Conservation (phyloP, 2,797 vertebrate species). For the Hafferia zeledoni region DNA sequence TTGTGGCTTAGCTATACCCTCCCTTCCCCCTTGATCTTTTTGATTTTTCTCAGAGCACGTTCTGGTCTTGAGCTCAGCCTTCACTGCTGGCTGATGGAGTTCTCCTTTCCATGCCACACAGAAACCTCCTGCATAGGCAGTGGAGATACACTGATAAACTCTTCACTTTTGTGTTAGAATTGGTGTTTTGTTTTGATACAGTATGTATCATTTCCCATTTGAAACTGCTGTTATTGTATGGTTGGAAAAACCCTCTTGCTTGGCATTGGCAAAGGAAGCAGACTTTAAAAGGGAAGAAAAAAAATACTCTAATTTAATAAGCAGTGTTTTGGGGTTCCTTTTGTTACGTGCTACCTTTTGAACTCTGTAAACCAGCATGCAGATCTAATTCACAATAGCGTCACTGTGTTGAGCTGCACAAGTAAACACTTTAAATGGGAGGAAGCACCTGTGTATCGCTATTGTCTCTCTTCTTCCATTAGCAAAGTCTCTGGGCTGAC, state of each 20-base stretch:
- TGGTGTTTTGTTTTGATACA: neutral
- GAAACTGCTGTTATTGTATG: slow-evolving; percentile 9
- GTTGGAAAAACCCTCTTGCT: slow-evolving; percentile 46
- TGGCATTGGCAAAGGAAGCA: slow-evolving; percentile 46
- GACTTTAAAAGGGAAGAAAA: slow-evolving; percentile 12
- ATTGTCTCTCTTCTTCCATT: slow-evolving; percentile 61
- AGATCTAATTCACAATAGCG: slow-evolving; percentile 25
- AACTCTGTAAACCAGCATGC: slow-evolving; percentile 29
- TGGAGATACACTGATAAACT: neutral
- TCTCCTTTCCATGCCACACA: neutral
- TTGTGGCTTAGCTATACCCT: neutral
- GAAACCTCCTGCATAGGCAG: neutral
- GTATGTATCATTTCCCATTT: slow-evolving; percentile 46
- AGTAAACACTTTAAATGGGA: slow-evolving; percentile 77
- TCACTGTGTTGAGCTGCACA: slow-evolving; percentile 41
- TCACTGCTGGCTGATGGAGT: neutral
- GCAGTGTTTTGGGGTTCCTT: slow-evolving; percentile 49
- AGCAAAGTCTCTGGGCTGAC: slow-evolving; percentile 1
- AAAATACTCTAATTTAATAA: slow-evolving; percentile 22
- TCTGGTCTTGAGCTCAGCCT: neutral
- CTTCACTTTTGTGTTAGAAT: neutral
- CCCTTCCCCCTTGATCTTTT: neutral
- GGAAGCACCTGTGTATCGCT: slow-evolving; percentile 77
- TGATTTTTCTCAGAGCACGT: neutral
- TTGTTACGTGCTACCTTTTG: slow-evolving; percentile 60